phyloP scores from a whole-genome alignment of 2,888 invertebrate species.

The Caenorhabditis drosophilae region DNA sequence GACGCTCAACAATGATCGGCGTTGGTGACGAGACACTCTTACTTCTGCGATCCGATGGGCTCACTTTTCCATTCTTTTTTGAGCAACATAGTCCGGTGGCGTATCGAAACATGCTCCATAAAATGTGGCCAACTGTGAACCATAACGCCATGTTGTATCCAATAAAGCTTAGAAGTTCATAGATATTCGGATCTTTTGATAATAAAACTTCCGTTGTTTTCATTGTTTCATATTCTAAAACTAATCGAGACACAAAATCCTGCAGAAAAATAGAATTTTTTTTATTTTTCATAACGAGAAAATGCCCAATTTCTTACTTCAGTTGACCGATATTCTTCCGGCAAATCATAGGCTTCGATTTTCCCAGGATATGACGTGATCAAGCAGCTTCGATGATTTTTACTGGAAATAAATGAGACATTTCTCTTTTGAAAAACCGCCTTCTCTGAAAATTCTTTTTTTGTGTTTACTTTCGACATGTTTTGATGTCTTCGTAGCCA shows the following conservation, averaged over 20 bases:
- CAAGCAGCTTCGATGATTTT: conserved; percentile 51
- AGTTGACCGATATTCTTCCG: conserved; percentile 47
- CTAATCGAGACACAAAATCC: conserved; percentile 61
- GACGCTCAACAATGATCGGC: conserved; percentile 12
- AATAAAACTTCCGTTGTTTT: conserved; percentile 48
- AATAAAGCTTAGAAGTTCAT: conserved; percentile 54
- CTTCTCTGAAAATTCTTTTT: background rate
- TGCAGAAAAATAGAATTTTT: conserved; percentile 15
- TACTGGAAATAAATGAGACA: conserved; percentile 18
- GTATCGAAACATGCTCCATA: conserved; percentile 53
- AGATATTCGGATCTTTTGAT: conserved; percentile 50
- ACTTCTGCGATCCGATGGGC: conserved; percentile 13
- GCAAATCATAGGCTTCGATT: conserved; percentile 48
- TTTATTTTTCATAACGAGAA: background rate
- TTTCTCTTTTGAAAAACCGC: background rate
- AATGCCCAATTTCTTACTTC: conserved; percentile 11
- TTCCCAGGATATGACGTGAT: conserved; percentile 46
- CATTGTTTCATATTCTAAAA: conserved; percentile 55
- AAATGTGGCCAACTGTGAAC: conserved; percentile 60
- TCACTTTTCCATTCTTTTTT: conserved; percentile 2
- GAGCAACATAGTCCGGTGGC: conserved; percentile 30
- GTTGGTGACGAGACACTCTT: conserved; percentile 32
- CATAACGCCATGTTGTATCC: conserved; percentile 64
- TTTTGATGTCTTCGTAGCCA: conserved; percentile 41
- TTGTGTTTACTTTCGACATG: conserved; percentile 42